Percentiles rank a stretch among this genome's conserved stretches.
phyloP scores from a whole-genome alignment of 2,888 invertebrate species.

The Siphlonurus alternatus region DNA sequence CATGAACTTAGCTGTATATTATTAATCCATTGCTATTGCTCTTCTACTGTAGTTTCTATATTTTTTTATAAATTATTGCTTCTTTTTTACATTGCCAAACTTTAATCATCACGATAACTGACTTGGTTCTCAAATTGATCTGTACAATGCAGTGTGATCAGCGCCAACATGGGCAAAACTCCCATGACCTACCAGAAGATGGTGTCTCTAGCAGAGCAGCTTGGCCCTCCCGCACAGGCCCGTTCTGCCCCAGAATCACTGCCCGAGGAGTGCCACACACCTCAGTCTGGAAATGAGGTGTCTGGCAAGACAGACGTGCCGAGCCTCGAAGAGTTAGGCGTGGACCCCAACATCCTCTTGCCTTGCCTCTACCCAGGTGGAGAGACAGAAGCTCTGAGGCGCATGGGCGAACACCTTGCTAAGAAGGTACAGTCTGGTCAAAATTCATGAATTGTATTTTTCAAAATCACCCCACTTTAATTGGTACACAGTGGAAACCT shows the following conservation, averaged over 20 bases:
- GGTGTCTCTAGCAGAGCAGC: conserved; percentile 30
- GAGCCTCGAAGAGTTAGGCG: conserved; percentile 32
- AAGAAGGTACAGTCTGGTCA: conserved; percentile 22
- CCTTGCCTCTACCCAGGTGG: conserved; percentile 41
- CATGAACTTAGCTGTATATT: no score
- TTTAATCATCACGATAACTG: background rate
- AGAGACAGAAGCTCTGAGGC: conserved; percentile 40
- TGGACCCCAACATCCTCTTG: conserved; percentile 31
- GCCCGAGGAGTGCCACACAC: conserved; percentile 22
- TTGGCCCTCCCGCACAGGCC: conserved; percentile 23
- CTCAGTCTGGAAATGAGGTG: conserved; percentile 23
- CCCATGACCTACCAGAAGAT: conserved; percentile 49
- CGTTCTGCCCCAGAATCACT: conserved; percentile 28
- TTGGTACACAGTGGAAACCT: background rate
- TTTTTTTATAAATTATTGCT: background rate
- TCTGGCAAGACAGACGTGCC: conserved; percentile 29
- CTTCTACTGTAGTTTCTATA: no score
- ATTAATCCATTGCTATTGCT: no score
- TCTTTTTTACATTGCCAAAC: background rate
- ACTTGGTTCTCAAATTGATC: background rate
- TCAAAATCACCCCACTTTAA: background rate
- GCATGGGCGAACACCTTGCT: conserved; percentile 32
- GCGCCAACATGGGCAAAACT: conserved; percentile 38
- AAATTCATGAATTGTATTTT: background rate
- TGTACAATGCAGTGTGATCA: conserved; percentile 26